Evolutionary conservation across 2,797 vertebrate genomes (phyloP).

Genomic region (Linurgus olivaceus): DNA sequence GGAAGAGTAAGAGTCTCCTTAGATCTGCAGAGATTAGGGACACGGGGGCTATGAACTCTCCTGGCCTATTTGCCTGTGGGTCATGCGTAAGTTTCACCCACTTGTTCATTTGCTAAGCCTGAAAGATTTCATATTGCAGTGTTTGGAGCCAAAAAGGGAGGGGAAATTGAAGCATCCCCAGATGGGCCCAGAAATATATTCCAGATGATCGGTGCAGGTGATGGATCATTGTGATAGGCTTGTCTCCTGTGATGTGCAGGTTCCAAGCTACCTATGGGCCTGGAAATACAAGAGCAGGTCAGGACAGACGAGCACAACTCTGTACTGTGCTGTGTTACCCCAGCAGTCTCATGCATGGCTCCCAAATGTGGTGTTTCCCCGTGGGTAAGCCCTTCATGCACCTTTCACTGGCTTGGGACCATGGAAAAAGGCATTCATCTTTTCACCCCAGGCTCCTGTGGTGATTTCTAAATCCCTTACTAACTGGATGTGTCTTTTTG

Average conservation of each 20-base stretch:
- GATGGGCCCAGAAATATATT: background rate
- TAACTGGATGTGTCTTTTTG: background rate
- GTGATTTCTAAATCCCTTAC: background rate
- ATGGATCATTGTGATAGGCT: background rate
- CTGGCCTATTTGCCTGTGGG: background rate
- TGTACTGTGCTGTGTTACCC: fast-evolving
- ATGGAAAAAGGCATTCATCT: background rate
- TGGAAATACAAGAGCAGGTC: background rate
- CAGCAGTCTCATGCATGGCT: fast-evolving
- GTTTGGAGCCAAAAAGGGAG: background rate
- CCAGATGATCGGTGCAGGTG: background rate
- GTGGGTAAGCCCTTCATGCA: background rate
- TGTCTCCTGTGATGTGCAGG: background rate
- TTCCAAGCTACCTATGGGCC: background rate
- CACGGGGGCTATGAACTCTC: background rate
- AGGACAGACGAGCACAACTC: background rate
- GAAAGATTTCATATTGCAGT: background rate
- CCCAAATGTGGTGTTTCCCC: background rate
- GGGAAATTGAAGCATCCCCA: background rate
- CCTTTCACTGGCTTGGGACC: background rate
- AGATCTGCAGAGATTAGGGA: background rate
- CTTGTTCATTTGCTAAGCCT: background rate
- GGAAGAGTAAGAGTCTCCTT: background rate
- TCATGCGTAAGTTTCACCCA: background rate
- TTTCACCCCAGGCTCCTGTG: background rate